Base-by-base conservation (phyloP, 2,888 invertebrate species). In the Tipula unca region DNA sequence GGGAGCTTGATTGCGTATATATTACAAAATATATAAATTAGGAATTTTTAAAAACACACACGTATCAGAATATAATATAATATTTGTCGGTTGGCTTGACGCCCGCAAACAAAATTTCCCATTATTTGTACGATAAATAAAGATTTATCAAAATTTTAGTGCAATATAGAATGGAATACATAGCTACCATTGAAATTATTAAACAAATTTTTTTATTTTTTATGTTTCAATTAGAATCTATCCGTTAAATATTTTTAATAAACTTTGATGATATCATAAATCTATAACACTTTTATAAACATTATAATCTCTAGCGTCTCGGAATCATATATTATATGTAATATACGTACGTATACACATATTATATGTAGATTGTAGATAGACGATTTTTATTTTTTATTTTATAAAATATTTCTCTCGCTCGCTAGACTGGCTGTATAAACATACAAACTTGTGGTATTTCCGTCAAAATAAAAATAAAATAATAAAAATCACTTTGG, bases 281-380 rank as follows among this genome's bases (percentile, higher is more conserved):
- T 69, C 69, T 69, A 25, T 69, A 69, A 69, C 69, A 69, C 69
- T 69, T 69, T 69, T 69, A 69, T 69, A 69, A 69, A 69, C 69
- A 69, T 69, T 69, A 69, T 69, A 69, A 69, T 69, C 69, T 69
- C 69, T 25, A 69, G 20, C 69, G 69, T 69, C 69, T 69, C 20
- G 25, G 13, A 69, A 69, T 69, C 69, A 69, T 69, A 69, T 69
- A 69, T 69, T 48, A 17, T 48, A 17, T 48, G 17, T 48, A 48
- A 17, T 48, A 48, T 48, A 10, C 10, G 25, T 25, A 25, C n/a
- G 69, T 25, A 20, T 20, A 69, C 25, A 69, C 69, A n/a, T n/a
- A n/a, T n/a, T n/a, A n/a, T n/a, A n/a, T n/a, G n/a, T n/a, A n/a
- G n/a, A n/a, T n/a, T n/a, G 25, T 25, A 25, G 25, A 69, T 6